These are phyloP conservation scores for Merluccius polli DNA, from an alignment of 2,797 vertebrate species.

Conservation along the genomic window DNA sequence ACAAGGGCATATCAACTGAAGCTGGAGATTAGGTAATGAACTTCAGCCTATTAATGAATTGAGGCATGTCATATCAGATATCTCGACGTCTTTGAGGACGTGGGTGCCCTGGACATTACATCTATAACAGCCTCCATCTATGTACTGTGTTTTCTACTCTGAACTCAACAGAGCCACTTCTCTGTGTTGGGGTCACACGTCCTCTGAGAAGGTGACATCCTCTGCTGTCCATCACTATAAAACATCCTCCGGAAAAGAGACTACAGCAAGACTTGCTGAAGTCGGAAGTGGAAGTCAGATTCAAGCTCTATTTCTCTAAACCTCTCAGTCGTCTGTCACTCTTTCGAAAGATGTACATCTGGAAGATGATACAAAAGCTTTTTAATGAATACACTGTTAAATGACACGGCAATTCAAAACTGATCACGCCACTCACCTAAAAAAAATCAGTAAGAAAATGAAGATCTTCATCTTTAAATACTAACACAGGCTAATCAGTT, in stretches of 20 bases:
- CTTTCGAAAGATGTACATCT: constrained; percentile 48
- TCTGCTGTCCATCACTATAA: constrained; percentile 52
- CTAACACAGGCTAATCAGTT: constrained; percentile 6
- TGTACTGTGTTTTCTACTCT: constrained; percentile 48
- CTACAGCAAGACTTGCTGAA: constrained; percentile 64
- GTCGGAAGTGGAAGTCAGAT: constrained; percentile 49
- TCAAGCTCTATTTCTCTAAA: constrained; percentile 52
- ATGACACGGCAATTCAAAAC: not conserved
- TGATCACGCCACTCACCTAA: constrained; percentile 42
- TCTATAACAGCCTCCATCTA: constrained; percentile 66
- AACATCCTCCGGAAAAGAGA: constrained; percentile 42
- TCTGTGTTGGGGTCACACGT: constrained; percentile 50
- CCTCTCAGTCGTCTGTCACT: constrained; percentile 45
- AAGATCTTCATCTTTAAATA: constrained; percentile 59
- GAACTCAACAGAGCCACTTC: constrained; percentile 58
- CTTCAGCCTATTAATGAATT: not conserved
- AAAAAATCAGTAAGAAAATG: constrained; percentile 52
- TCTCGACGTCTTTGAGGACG: constrained; percentile 51
- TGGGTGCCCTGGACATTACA: constrained; percentile 45
- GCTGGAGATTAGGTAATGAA: not conserved
- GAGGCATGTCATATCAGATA: constrained; percentile 54
- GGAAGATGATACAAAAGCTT: constrained; percentile 32
- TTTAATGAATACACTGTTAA: not conserved
- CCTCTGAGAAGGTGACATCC: constrained; percentile 49
- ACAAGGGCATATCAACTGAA: not conserved